Base-by-base conservation (phyloP, 2,888 invertebrate genomes). In the Melipona beecheii region DNA sequence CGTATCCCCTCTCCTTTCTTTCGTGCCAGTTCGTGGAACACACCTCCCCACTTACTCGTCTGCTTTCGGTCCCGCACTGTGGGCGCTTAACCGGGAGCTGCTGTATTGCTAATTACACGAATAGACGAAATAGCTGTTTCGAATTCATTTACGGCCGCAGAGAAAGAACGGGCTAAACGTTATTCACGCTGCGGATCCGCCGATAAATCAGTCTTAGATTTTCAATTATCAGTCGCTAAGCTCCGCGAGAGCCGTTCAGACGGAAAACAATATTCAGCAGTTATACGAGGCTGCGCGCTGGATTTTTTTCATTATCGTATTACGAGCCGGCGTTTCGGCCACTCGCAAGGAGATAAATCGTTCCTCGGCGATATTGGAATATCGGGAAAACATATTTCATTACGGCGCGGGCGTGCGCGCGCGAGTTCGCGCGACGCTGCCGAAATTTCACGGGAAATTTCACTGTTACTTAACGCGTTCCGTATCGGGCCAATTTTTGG, bases 301-400 rank as follows among this genome's bases (percentile, higher is more conserved):
- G 80, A 84, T 86, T 91, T 91, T 90, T 89, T 90, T 88, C 91
- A 91, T 91, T 91, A 91, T 91, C 89, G 89, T 87, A 88, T 88
- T 86, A 86, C 87, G 77, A 74, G 76, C 77, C 81, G 72, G 54
- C 11, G 60, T 52, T 72, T 74, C 74, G 78, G 72, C 75, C 80
- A 83, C 81, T 85, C 54, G 83, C 87, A 89, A 89, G 89, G 90
- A 91, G 90, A 92, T 92, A 92, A 92, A 92, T 92, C 91, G 83
- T 91, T 91, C 87, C 88, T 89, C 88, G 85, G 87, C 89, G 91
- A 92, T 92, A 92, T 92, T 91, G 92, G 91, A 92, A 91, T 92
- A 92, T 92, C 89, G 92, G 92, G 89, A 91, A 92, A 92, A 87
- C 91, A 91, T 92, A 92, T 92, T 92, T 92, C 92, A 92, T 91